Evolutionary conservation across 2,797 vertebrate species (phyloP).

Genomic region (Alosa sapidissima): DNA sequence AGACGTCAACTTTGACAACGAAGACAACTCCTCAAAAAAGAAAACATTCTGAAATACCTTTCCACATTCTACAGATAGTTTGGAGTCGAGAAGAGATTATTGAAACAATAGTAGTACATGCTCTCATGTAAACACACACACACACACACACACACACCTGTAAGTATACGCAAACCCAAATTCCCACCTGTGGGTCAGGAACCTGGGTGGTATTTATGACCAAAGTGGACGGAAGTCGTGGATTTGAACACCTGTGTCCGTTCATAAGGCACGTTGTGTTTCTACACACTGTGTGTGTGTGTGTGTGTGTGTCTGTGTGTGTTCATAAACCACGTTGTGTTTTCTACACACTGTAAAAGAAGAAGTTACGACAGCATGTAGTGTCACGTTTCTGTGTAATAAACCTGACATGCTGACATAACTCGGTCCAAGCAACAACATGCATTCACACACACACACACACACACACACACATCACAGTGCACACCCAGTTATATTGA

Average conservation of each 20-base stretch:
- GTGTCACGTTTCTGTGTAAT: no score
- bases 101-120: neutral
- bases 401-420: no score
- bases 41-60: neutral
- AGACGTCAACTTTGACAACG: neutral
- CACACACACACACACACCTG: neutral
- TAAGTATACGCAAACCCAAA: no score
- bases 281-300: neutral
- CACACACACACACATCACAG: no score
- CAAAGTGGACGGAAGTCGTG: neutral
- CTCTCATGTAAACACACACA: neutral
- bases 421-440: no score
- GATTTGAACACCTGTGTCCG: neutral
- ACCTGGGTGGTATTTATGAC: neutral
- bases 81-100: neutral
- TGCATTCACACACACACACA: no score
- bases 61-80: slow-evolving; percentile 8
- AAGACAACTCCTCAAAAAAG: neutral
- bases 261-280: no score
- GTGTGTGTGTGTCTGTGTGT: neutral
- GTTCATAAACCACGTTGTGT: no score
- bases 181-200: neutral
- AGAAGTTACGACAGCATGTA: no score
- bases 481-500: no score
- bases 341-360: neutral